Evolutionary conservation across 2,888 invertebrate genomes (phyloP).

Genomic region (Ormyrus pomaceus): DNA sequence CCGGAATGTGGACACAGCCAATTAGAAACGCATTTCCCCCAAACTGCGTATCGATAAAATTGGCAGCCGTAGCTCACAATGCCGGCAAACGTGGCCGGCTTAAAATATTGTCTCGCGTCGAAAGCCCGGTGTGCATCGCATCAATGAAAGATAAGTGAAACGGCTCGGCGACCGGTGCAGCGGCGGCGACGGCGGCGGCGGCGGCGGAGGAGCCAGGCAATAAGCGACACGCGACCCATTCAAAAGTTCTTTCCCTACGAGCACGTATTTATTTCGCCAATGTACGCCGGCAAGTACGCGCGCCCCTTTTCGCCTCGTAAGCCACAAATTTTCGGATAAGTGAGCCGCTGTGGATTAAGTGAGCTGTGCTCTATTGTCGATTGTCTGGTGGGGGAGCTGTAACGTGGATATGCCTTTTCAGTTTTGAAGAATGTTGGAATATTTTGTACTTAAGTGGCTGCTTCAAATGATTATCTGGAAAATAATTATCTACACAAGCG

Average conservation of each 20-base stretch:
- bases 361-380: neutral
- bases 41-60: neutral
- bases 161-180: constrained; percentile 24
- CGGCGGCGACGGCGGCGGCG: neutral
- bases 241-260: constrained; percentile 35
- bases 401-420: too few relatives aligned
- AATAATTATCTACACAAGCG: too few relatives aligned
- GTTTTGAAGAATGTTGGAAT: too few relatives aligned
- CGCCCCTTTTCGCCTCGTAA: constrained; percentile 8
- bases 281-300: neutral
- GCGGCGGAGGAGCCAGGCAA: constrained; percentile 9
- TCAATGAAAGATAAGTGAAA: constrained; percentile 50
- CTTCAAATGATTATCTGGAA: too few relatives aligned
- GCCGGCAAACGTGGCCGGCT: neutral
- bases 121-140: constrained; percentile 16
- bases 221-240: constrained; percentile 46
- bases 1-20: neutral
- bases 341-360: constrained; percentile 20
- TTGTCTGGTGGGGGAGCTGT: neutral
- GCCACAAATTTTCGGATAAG: constrained; percentile 49
- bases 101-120: neutral
- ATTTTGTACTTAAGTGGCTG: too few relatives aligned
- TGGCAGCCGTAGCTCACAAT: neutral
- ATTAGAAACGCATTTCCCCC: neutral
- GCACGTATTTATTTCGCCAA: constrained; percentile 39